These are phyloP conservation scores for Cryptotis parvus DNA, from an alignment of 2,113 vertebrate species.

Conservation along the genomic window DNA sequence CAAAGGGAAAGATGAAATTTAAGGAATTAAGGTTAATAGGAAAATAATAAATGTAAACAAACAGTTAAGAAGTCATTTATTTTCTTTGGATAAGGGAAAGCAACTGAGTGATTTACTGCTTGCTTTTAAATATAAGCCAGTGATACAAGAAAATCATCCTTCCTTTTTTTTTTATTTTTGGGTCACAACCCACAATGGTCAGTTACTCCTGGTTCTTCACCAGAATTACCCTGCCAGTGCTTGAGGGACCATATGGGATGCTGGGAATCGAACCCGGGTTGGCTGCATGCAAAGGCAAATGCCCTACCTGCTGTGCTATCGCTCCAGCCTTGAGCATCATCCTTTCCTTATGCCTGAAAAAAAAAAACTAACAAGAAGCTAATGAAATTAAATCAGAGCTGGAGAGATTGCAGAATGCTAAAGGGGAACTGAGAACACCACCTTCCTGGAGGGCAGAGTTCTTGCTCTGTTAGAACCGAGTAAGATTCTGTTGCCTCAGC, in stretches of 20 bases:
- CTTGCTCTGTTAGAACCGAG: not conserved
- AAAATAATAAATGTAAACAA: constrained; percentile 31
- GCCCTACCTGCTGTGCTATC: too few species aligned
- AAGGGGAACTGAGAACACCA: not conserved
- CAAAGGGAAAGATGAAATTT: constrained; percentile 36
- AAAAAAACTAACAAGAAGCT: constrained; percentile 34
- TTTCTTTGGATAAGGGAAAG: constrained; percentile 47
- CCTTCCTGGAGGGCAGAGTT: not conserved
- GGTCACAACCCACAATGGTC: too few species aligned
- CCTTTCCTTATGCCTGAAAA: too few species aligned
- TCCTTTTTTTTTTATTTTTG: too few species aligned
- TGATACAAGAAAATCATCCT: not conserved
- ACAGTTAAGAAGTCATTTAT: constrained; percentile 45
- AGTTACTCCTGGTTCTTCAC: too few species aligned
- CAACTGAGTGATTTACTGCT: constrained; percentile 14
- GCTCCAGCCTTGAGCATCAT: too few species aligned
- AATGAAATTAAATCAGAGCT: constrained; percentile 35
- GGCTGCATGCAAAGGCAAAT: too few species aligned
- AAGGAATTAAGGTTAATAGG: not conserved
- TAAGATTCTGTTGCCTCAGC: not conserved
- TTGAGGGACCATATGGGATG: too few species aligned
- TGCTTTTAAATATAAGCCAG: not conserved
- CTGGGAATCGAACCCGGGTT: too few species aligned
- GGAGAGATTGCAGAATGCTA: constrained; percentile 41
- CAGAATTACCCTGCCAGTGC: too few species aligned